phyloP scores from a whole-genome alignment of 2,888 invertebrate genomes.

The Rhogogaster chlorosoma region DNA sequence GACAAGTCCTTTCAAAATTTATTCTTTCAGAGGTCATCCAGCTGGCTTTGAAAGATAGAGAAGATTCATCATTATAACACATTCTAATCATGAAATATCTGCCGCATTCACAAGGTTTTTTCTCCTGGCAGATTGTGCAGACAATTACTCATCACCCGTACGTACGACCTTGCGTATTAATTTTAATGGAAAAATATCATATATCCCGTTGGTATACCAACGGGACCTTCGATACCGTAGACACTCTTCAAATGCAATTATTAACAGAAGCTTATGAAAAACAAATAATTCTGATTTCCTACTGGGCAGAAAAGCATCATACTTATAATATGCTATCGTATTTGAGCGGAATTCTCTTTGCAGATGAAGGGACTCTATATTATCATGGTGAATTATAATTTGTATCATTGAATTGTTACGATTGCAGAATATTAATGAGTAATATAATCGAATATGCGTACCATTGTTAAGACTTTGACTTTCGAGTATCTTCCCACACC shows the following conservation, averaged over 20 bases:
- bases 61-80: neutral
- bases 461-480: slow-evolving; percentile 89
- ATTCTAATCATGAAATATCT: neutral
- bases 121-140: neutral
- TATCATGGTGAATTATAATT: neutral
- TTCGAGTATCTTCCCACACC: slow-evolving; percentile 95
- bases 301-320: neutral
- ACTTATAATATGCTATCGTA: neutral
- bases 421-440: too few species aligned
- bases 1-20: neutral
- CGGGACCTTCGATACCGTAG: neutral
- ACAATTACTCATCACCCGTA: neutral
- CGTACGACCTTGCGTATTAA: neutral
- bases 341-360: neutral
- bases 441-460: slow-evolving; percentile 76
- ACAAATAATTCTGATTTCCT: neutral
- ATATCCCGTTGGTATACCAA: too few species aligned
- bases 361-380: neutral
- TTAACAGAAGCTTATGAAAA: neutral
- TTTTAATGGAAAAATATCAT: neutral
- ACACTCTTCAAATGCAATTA: neutral
- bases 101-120: neutral
- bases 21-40: neutral
- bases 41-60: neutral
- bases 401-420: neutral